These are phyloP conservation scores for Melipona beecheii DNA, from an alignment of 2,888 invertebrate genomes.

Conservation along the genomic window DNA sequence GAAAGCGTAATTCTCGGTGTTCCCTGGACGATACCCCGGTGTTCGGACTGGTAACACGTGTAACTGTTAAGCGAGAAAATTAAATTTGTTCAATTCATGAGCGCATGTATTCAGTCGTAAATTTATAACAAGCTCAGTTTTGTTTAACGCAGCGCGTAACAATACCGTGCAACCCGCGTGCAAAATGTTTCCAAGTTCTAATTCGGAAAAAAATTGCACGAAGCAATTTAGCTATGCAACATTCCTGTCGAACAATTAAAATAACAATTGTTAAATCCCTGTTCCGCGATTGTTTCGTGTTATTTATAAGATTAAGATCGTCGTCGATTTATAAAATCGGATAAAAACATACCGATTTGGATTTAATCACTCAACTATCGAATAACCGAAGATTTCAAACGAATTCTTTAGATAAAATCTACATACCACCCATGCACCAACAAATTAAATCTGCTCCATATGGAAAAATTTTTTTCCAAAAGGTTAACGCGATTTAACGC, in stretches of 20 bases:
- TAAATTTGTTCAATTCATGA: constrained; percentile 32
- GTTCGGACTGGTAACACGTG: neutral
- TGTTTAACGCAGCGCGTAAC: neutral
- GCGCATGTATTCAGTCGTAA: constrained; percentile 16
- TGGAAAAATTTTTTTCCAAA: too few species aligned
- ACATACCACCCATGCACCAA: too few species aligned
- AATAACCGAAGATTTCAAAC: too few species aligned
- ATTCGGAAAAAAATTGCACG: neutral
- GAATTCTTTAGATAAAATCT: too few species aligned
- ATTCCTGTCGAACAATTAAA: neutral
- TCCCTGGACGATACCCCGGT: neutral
- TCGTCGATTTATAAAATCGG: too few species aligned
- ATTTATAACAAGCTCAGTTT: constrained; percentile 23
- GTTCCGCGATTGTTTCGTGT: too few species aligned
- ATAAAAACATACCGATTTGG: too few species aligned
- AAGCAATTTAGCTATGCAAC: neutral
- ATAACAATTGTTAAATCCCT: neutral
- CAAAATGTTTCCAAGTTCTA: neutral
- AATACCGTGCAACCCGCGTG: neutral
- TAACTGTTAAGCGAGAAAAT: neutral
- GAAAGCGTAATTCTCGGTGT: constrained; percentile 12
- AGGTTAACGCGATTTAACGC: too few species aligned
- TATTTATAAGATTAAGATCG: too few species aligned
- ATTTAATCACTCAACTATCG: too few species aligned
- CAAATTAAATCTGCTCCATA: too few species aligned